A percentile compares a stretch with the other conserved stretches of the same genome.
Evolutionary conservation across 2,113 vertebrate genomes (phyloP).

Genomic region (Catagonus wagneri): DNA sequence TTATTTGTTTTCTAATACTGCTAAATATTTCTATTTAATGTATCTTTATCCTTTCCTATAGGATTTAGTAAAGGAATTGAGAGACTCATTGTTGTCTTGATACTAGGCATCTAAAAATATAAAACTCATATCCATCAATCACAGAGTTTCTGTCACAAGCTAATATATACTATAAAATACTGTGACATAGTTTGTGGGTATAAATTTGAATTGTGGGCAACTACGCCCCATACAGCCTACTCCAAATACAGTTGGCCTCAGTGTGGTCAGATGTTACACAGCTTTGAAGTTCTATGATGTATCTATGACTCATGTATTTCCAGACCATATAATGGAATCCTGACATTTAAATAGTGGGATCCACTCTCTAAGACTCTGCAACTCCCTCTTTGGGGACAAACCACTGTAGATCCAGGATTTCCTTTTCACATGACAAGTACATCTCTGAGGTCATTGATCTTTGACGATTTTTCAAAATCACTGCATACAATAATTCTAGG

Average conservation of each 20-base stretch:
- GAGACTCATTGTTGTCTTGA: not conserved
- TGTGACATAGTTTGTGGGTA: not conserved
- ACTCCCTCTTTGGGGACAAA: not conserved
- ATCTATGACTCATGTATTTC: not conserved
- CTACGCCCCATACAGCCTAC: not conserved
- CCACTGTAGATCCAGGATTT: not conserved
- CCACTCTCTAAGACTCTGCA: not conserved
- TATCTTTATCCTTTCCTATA: not conserved
- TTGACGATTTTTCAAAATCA: slow-evolving; percentile 3
- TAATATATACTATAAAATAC: not conserved
- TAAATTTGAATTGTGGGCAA: not conserved
- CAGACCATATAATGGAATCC: not conserved
- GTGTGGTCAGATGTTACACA: not conserved
- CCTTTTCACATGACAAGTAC: not conserved
- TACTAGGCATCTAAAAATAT: not conserved
- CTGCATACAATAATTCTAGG: not conserved
- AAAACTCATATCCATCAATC: not conserved
- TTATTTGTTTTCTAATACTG: not conserved
- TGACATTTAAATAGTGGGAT: not conserved
- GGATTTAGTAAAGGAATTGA: not conserved
- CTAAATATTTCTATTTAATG: not conserved
- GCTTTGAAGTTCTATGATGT: not conserved
- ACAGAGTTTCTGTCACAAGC: not conserved
- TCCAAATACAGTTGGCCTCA: not conserved
- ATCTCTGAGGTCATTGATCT: not conserved